Conservation (phyloP, 1,140 invertebrate species). For the Vanessa tameamea region DNA sequence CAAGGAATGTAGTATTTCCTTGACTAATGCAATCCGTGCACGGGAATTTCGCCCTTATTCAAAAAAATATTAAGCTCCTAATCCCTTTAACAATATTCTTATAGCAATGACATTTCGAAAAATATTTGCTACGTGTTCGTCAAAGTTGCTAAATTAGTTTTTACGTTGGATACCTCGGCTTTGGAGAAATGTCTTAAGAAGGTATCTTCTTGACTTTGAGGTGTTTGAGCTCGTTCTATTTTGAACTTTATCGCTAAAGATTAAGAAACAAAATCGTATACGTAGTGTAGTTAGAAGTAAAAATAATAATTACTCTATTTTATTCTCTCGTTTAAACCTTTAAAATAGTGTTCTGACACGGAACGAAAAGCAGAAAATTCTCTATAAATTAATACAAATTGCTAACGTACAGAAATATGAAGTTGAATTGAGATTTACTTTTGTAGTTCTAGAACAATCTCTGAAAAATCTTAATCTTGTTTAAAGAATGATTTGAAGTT, state of each 20-base stretch:
- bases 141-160: slow-evolving; percentile 39
- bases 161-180: slow-evolving; percentile 25
- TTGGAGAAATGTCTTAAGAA: slow-evolving; percentile 14
- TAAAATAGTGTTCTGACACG: too few relatives aligned
- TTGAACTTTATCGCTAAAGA: background rate
- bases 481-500: too few relatives aligned
- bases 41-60: slow-evolving; percentile 9
- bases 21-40: background rate
- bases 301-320: too few relatives aligned
- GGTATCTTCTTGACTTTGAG: background rate
- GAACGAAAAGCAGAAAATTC: too few relatives aligned
- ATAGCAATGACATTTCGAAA: slow-evolving; percentile 11
- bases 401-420: too few relatives aligned
- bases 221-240: background rate
- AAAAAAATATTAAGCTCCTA: background rate
- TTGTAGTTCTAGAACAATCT: too few relatives aligned
- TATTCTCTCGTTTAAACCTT: too few relatives aligned
- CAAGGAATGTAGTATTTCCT: slow-evolving; percentile 15
- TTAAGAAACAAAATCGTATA: too few relatives aligned
- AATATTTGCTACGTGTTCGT: slow-evolving; percentile 24
- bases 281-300: too few relatives aligned
- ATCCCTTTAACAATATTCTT: background rate
- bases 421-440: too few relatives aligned
- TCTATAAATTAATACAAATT: too few relatives aligned
- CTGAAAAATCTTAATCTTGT: too few relatives aligned